A percentile compares a stretch with the other conserved stretches of the same genome.
phyloP scores from a whole-genome alignment of 2,113 vertebrate genomes.

The Perca fluviatilis region DNA sequence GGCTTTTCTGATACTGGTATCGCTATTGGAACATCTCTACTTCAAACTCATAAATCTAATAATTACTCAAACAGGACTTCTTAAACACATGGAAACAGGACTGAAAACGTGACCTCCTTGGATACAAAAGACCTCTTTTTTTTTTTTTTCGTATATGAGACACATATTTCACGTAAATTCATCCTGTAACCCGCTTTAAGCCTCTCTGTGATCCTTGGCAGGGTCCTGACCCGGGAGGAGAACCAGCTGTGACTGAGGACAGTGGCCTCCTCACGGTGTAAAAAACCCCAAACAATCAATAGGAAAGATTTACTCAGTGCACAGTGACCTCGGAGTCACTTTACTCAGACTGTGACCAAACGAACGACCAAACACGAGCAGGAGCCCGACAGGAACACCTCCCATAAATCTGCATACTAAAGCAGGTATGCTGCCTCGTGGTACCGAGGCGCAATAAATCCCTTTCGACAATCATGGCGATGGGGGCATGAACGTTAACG shows the following conservation, averaged over 20 bases:
- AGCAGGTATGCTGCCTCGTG: neutral
- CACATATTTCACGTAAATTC: neutral
- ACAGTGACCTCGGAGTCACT: neutral
- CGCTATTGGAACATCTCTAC: no score
- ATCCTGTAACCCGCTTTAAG: neutral
- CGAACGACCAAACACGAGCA: neutral
- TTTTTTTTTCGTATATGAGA: neutral
- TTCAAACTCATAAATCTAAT: no score
- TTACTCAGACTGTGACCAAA: conserved; percentile 8
- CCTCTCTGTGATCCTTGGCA: neutral
- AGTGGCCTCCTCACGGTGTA: neutral
- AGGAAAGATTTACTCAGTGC: conserved; percentile 33
- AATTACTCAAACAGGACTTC: no score
- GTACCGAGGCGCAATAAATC: conserved; percentile 28
- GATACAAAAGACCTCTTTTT: neutral
- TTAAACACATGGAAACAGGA: neutral
- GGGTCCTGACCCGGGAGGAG: neutral
- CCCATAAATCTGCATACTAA: conserved; percentile 57
- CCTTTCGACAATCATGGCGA: conserved; percentile 20
- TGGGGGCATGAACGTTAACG: conserved; percentile 31
- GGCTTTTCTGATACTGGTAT: no score
- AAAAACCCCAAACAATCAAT: conserved; percentile 8
- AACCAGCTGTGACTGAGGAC: conserved; percentile 1
- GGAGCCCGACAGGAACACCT: conserved; percentile 9
- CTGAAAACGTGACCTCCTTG: neutral